These are phyloP conservation scores for Syritta pipiens DNA, from an alignment of 2,888 invertebrate genomes.

Conservation along the genomic window DNA sequence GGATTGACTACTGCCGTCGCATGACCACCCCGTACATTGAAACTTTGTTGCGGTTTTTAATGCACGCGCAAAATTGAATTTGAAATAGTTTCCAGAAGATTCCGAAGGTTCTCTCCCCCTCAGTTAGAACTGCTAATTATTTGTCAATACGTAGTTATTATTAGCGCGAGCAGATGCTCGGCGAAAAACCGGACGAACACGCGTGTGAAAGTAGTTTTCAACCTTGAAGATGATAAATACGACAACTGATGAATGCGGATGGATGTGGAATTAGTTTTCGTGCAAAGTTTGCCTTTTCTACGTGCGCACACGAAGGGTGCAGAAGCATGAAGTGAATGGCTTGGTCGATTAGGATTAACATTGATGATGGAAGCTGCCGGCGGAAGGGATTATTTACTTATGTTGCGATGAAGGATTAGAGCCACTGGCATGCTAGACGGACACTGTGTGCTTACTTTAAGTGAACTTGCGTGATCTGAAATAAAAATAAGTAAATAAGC, in stretches of 20 bases:
- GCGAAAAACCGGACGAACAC: slow-evolving; percentile 26
- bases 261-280: slow-evolving; percentile 56
- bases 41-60: slow-evolving; percentile 22
- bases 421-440: slow-evolving; percentile 43
- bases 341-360: slow-evolving; percentile 52
- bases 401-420: slow-evolving; percentile 58
- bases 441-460: background rate
- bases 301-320: slow-evolving; percentile 41
- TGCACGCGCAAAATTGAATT: background rate
- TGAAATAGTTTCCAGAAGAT: too few relatives aligned
- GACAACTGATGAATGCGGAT: slow-evolving; percentile 28
- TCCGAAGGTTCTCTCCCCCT: background rate
- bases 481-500: slow-evolving; percentile 53
- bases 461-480: slow-evolving; percentile 46
- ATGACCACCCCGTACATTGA: too few relatives aligned
- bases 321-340: slow-evolving; percentile 17
- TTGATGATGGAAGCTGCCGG: slow-evolving; percentile 43
- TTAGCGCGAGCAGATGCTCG: slow-evolving; percentile 58
- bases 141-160: slow-evolving; percentile 68
- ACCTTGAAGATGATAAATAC: slow-evolving; percentile 66
- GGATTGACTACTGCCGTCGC: too few relatives aligned
- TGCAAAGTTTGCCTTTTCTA: slow-evolving; percentile 47
- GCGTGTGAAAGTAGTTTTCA: slow-evolving; percentile 42
- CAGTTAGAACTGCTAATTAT: slow-evolving; percentile 51
- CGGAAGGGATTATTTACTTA: slow-evolving; percentile 51